Conservation (phyloP, 2,113 vertebrate genomes). For the Lichenostomus cassidix region DNA sequence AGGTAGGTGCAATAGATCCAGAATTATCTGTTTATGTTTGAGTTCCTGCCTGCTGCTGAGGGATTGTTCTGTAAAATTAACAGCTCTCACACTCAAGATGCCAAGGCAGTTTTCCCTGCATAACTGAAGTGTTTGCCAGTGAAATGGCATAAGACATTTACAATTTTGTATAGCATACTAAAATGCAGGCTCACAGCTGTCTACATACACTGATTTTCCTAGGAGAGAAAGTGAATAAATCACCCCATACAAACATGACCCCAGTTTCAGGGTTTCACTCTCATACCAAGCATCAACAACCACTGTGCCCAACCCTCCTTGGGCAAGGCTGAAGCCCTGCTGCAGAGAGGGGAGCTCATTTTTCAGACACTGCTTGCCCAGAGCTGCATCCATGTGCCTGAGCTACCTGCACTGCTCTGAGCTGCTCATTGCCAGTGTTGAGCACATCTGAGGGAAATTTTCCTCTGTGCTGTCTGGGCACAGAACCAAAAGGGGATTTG, state of each 20-base stretch:
- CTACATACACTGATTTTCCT: not conserved
- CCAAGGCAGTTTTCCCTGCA: not conserved
- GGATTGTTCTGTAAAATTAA: not conserved
- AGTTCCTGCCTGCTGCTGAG: not conserved
- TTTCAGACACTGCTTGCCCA: not conserved
- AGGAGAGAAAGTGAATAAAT: not conserved
- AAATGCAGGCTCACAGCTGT: not conserved
- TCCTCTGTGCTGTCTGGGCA: not conserved
- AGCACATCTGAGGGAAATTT: not conserved
- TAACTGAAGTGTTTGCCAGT: not conserved
- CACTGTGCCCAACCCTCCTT: not conserved
- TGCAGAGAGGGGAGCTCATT: not conserved
- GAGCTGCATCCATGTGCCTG: not conserved
- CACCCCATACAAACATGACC: fast-evolving
- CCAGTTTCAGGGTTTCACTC: not conserved
- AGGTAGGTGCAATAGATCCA: not conserved
- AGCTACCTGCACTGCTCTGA: not conserved
- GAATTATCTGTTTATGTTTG: not conserved
- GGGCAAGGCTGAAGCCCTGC: not conserved
- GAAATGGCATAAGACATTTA: not conserved
- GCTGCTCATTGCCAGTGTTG: not conserved
- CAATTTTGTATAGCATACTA: not conserved
- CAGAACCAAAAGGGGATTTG: not conserved
- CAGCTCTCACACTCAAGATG: not conserved
- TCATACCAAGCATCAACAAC: not conserved